Percentiles rank a stretch among this genome's conserved stretches.
Conservation (phyloP, 2,888 invertebrate species). For the Caenorhabditis auriculariae region DNA sequence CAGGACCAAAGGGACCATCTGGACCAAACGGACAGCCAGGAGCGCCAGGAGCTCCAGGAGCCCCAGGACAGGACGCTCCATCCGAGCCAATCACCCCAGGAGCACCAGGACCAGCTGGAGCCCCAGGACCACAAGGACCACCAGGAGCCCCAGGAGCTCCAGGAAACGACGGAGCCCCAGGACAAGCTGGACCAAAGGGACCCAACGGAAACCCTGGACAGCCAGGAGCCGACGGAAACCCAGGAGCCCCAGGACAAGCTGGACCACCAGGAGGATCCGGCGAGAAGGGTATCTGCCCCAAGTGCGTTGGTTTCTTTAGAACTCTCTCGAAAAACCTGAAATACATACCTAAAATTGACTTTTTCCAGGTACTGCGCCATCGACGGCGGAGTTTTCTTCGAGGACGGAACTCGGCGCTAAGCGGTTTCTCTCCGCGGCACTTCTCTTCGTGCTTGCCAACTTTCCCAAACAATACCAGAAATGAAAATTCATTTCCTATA, state of each 20-base stretch:
- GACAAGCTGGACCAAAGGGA: constrained; percentile 39
- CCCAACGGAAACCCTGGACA: constrained; percentile 38
- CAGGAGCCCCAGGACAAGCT: constrained; percentile 39
- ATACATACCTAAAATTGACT: too few relatives aligned
- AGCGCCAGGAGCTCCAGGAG: constrained; percentile 43
- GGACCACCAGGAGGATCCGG: constrained; percentile 44
- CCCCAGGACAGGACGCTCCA: constrained; percentile 30
- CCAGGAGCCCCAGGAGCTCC: constrained; percentile 28
- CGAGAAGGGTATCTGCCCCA: constrained; percentile 59
- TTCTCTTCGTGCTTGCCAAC: too few relatives aligned
- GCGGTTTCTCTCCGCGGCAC: too few relatives aligned
- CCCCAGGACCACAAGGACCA: constrained; percentile 35
- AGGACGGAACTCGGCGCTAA: too few relatives aligned
- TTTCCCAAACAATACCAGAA: too few relatives aligned
- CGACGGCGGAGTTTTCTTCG: too few relatives aligned
- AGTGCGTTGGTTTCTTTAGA: too few relatives aligned
- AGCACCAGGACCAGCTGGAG: constrained; percentile 37
- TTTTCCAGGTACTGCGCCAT: too few relatives aligned
- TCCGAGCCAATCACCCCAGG: constrained; percentile 36
- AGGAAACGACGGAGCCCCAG: constrained; percentile 25
- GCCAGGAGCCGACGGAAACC: constrained; percentile 34
- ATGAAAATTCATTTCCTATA: too few relatives aligned
- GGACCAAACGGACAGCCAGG: constrained; percentile 50
- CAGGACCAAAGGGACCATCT: constrained; percentile 45
- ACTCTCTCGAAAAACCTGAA: too few relatives aligned